Conservation (phyloP, 2,888 invertebrate species). For the Abscondita cerata region DNA sequence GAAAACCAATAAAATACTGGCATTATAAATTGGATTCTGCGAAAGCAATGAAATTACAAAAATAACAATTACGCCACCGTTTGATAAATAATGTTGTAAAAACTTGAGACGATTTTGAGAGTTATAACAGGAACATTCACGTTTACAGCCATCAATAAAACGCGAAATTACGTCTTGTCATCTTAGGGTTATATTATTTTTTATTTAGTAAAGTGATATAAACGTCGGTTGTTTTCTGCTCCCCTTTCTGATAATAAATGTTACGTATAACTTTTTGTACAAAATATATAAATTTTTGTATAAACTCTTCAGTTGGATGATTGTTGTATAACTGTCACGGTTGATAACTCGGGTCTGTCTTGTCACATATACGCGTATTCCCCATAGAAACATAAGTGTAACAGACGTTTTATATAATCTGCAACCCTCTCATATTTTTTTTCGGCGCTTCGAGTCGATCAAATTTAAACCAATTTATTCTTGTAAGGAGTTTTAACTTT, state of each 20-base stretch:
- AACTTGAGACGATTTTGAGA: too few species aligned
- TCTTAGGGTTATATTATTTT: too few species aligned
- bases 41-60: too few species aligned
- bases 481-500: too few species aligned
- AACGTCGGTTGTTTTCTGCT: too few species aligned
- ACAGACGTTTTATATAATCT: constrained; percentile 9
- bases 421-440: neutral
- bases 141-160: too few species aligned
- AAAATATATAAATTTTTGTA: constrained; percentile 19
- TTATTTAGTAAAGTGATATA: too few species aligned
- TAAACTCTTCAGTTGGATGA: constrained; percentile 14
- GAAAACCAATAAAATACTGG: neutral
- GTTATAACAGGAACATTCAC: too few species aligned
- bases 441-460: neutral
- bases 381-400: constrained; percentile 14
- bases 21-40: too few species aligned
- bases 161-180: too few species aligned
- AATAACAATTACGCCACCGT: too few species aligned
- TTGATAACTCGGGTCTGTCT: constrained; percentile 6
- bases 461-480: neutral
- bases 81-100: too few species aligned
- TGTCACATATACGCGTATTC: constrained; percentile 15
- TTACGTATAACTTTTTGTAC: constrained; percentile 13
- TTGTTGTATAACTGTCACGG: constrained; percentile 19
- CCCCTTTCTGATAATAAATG: constrained; percentile 15